A percentile compares a stretch with the other conserved stretches of the same genome.
Conservation (phyloP, 2,797 vertebrate species). For the Pipistrellus pipistrellus region DNA sequence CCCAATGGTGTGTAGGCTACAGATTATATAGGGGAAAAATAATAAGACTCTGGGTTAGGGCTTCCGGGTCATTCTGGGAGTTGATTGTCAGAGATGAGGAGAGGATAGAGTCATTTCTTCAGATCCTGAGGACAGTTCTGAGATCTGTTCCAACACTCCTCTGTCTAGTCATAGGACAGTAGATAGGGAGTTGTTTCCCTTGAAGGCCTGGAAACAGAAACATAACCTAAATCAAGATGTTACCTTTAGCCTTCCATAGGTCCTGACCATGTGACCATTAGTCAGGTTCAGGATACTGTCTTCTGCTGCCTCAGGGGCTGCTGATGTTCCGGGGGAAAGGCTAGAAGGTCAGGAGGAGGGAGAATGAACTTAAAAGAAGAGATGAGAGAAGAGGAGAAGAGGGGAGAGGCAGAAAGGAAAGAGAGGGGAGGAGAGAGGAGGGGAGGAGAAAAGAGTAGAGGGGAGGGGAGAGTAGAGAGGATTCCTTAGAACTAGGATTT, state of each 20-base stretch:
- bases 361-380: neutral
- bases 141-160: neutral
- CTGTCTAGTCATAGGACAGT: neutral
- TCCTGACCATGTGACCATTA: neutral
- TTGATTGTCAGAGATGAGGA: neutral
- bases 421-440: no score
- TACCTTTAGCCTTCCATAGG: neutral
- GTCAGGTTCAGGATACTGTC: neutral
- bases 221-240: neutral
- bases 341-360: neutral
- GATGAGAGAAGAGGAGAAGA: neutral
- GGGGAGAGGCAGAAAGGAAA: no score
- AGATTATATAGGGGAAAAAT: neutral
- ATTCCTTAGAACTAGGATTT: neutral
- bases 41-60: neutral
- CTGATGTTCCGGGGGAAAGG: neutral
- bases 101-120: neutral
- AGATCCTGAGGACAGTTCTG: neutral
- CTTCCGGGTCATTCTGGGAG: neutral
- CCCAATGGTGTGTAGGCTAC: neutral
- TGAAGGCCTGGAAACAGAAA: neutral
- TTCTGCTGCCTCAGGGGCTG: neutral
- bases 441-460: no score
- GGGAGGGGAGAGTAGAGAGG: neutral
- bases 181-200: neutral